phyloP scores from a whole-genome alignment of 2,113 vertebrate genomes.

The Eonycteris spelaea region DNA sequence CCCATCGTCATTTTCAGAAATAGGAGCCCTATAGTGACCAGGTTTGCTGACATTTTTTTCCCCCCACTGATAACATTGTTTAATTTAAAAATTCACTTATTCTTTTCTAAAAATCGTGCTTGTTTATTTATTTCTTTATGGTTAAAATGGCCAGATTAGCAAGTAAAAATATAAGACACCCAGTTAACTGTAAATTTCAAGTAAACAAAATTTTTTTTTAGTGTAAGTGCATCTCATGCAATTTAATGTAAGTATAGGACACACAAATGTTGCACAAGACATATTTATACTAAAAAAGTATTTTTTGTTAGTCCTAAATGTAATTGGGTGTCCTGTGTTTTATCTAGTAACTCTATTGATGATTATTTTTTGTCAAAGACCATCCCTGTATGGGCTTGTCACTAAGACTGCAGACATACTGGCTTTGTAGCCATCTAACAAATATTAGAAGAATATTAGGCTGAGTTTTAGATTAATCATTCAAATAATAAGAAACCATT shows the following conservation, averaged over 20 bases:
- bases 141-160: background rate
- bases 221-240: background rate
- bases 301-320: background rate
- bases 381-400: background rate
- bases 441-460: background rate
- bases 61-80: background rate
- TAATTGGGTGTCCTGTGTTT: background rate
- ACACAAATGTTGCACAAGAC: background rate
- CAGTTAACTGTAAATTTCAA: background rate
- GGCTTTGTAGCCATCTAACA: background rate
- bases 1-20: background rate
- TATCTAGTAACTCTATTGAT: background rate
- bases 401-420: background rate
- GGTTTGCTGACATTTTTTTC: background rate
- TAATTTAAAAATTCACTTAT: background rate
- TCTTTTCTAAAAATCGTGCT: background rate
- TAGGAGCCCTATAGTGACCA: background rate
- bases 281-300: background rate
- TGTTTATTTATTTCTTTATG: background rate
- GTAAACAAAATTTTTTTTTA: background rate
- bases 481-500: background rate
- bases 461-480: background rate
- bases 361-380: background rate
- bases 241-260: background rate
- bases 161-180: background rate